Conservation (phyloP, 2,797 vertebrate species). For the Helarctos malayanus region DNA sequence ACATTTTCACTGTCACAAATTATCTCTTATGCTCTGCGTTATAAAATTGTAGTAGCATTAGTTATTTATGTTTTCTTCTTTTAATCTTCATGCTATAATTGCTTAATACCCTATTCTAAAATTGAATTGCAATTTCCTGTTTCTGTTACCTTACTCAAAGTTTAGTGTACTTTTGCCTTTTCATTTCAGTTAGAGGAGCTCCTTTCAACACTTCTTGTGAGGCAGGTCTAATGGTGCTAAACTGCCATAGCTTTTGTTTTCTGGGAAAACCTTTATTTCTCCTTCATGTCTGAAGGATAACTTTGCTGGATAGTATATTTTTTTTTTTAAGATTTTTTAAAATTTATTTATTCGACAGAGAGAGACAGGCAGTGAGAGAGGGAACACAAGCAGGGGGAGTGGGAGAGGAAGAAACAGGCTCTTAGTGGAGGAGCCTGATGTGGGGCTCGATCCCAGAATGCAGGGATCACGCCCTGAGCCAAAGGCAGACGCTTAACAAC, state of each 20-base stretch:
- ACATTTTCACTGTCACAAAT: background rate
- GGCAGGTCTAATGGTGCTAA: background rate
- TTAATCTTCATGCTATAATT: background rate
- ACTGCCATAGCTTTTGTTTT: background rate
- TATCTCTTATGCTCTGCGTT: background rate
- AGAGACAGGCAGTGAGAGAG: no score
- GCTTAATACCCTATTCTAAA: background rate
- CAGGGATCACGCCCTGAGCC: no score
- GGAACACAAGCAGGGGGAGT: no score
- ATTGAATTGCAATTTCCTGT: background rate
- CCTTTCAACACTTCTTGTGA: background rate
- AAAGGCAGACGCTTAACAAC: no score
- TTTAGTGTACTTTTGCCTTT: background rate
- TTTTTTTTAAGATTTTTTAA: no score
- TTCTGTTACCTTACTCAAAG: background rate
- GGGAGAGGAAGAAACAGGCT: no score
- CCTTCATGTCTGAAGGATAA: background rate
- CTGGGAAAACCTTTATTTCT: background rate
- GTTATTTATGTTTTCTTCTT: background rate
- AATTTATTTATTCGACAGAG: no score
- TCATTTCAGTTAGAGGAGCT: background rate
- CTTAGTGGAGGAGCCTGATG: no score
- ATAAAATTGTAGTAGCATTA: background rate
- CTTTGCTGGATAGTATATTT: background rate
- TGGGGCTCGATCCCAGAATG: no score